phyloP scores from a whole-genome alignment of 2,113 vertebrate species.

The Erythrocebus patas region DNA sequence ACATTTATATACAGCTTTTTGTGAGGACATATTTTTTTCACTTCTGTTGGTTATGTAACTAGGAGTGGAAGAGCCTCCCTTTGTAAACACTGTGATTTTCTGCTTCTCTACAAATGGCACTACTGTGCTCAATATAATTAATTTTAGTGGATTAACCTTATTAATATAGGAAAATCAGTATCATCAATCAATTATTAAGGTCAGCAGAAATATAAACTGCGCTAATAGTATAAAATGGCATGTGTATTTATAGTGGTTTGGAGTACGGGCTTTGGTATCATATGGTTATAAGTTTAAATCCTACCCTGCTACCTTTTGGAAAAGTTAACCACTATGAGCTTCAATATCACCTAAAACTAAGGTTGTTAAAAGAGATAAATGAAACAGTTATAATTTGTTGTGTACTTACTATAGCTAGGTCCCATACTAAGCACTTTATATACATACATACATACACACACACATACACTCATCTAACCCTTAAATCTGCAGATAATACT shows the following conservation, averaged over 20 bases:
- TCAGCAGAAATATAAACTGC: not conserved
- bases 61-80: not conserved
- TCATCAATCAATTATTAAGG: not conserved
- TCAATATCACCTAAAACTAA: not conserved
- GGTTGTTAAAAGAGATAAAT: not conserved
- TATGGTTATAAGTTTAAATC: not conserved
- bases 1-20: not conserved
- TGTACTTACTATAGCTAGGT: not conserved
- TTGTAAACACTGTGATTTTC: constrained; percentile 20
- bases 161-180: not conserved
- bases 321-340: not conserved
- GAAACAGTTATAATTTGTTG: not conserved
- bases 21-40: not conserved
- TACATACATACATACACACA: not conserved
- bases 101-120: not conserved
- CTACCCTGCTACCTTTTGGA: not conserved
- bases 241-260: not conserved
- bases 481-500: not conserved
- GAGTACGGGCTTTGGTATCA: not conserved
- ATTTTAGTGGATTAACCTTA: constrained; percentile 15
- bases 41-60: not conserved
- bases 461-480: not conserved
- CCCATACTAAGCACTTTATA: not conserved
- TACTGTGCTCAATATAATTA: constrained; percentile 11
- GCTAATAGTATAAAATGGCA: not conserved